These are phyloP conservation scores for Pseudomugil gertrudae DNA, from an alignment of 2,797 vertebrate species.

Conservation along the genomic window DNA sequence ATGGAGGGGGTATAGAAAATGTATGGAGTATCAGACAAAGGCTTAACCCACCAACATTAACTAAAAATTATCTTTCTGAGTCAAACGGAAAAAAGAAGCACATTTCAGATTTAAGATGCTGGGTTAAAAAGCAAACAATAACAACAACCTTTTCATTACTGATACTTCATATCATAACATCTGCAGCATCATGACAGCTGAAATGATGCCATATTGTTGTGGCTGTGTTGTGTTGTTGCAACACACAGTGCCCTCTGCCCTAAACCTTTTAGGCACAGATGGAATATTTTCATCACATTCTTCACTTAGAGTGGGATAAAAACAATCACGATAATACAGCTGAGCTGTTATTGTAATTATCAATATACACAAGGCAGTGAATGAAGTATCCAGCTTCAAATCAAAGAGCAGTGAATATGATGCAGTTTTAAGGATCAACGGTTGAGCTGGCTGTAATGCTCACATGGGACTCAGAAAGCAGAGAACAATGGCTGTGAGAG, in stretches of 20 bases:
- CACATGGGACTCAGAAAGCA: conserved; percentile 31
- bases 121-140: neutral
- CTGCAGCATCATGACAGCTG: neutral
- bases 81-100: neutral
- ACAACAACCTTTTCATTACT: neutral
- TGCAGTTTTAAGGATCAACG: conserved; percentile 49
- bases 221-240: neutral
- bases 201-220: neutral
- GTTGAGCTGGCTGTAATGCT: conserved; percentile 36
- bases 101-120: neutral
- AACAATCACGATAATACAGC: conserved; percentile 14
- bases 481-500: conserved; percentile 57
- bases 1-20: too few species aligned
- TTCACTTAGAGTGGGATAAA: conserved; percentile 2
- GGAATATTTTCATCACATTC: conserved; percentile 7
- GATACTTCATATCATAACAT: neutral
- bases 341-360: conserved; percentile 19
- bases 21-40: too few species aligned
- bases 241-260: neutral
- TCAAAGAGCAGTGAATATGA: conserved; percentile 22
- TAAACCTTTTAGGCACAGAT: conserved; percentile 1
- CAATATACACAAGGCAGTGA: conserved; percentile 24
- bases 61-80: neutral
- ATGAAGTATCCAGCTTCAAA: conserved; percentile 21
- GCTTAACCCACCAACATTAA: neutral